phyloP scores from a whole-genome alignment of 2,888 invertebrate species.

The Meghimatium bilineatum region DNA sequence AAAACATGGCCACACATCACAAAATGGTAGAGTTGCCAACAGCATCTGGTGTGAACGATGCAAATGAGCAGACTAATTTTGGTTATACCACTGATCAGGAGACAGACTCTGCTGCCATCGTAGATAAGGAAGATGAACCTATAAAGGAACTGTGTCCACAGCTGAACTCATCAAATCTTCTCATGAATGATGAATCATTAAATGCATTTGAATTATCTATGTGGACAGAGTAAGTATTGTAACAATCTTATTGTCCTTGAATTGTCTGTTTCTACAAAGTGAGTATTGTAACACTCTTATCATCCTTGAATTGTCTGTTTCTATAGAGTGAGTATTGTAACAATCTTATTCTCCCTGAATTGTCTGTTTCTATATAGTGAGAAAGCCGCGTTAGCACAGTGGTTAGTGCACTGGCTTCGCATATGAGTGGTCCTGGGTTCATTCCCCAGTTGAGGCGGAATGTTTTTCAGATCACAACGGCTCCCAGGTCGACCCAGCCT shows the following conservation, averaged over 20 bases:
- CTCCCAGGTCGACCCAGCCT: no score
- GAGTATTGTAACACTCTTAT: not conserved
- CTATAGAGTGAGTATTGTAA: no score
- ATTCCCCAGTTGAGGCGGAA: no score
- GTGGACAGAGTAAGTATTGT: constrained; percentile 30
- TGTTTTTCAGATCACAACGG: no score
- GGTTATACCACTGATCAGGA: not conserved
- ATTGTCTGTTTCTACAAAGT: not conserved
- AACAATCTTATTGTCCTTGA: not conserved
- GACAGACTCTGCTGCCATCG: not conserved
- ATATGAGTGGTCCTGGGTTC: no score
- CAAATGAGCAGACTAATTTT: not conserved
- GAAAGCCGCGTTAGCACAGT: no score
- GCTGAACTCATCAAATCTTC: not conserved
- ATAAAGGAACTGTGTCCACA: not conserved
- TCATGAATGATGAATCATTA: constrained; percentile 16
- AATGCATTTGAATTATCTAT: constrained; percentile 10
- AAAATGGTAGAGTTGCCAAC: not conserved
- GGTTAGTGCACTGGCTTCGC: no score
- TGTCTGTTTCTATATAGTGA: no score
- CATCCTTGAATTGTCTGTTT: no score
- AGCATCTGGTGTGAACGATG: no score
- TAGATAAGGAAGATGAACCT: not conserved
- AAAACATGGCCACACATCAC: not conserved
- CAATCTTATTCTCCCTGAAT: no score